Evolutionary conservation across 2,113 vertebrate species (phyloP), one percentile per base, ranked within the genome.

Genomic region (Petrocephalus microphthalmus): DNA sequence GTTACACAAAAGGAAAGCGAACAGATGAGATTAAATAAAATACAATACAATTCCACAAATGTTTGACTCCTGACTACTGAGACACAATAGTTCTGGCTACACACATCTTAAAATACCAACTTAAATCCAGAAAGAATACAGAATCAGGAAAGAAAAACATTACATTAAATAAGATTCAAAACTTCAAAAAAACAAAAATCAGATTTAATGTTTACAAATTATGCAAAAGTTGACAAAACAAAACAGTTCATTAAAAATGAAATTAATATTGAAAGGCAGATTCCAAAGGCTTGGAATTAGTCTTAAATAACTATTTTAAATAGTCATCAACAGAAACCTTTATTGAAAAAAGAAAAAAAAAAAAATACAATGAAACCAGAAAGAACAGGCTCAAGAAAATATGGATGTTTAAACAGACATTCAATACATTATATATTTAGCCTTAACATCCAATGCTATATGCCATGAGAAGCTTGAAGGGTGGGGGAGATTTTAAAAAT

Each of bases 171-270:
- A 96, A 95, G 29, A 96, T 96, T 94, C 94, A 96, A 96, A 78
- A 78, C 71, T 42, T 96, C 96, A 84, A 94, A 96, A 96, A 96
- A 96, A 95, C 92, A 95, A 96, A 96, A 95, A 95, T 96, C 33
- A 96, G 96, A 96, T 97, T 97, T 97, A 96, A 97, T 96, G 95
- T 94, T 97, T 96, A 97, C 95, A 96, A 96, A 96, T 96, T 29
- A 78, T 42, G 71, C 33, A 78, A 78, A 42, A 19, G 67, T 74
- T 74, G 95, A 95, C 95, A 96, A 96, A 85, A 85, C 88, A 86
- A 83, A 83, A 88, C 95, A 95, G 96, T 82, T 47, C 94, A 96
- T 45, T 82, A 82, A 82, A 83, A 83, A 47, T 49, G 22, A 83
- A 83, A 47, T 83, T 49, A 49, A 45, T 47, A 49, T 47, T 83